These are phyloP conservation scores for Calvadosia cruxmelitensis DNA, from an alignment of 30 jellyfish, hydroid and myxozoan species.

Conservation along the genomic window DNA sequence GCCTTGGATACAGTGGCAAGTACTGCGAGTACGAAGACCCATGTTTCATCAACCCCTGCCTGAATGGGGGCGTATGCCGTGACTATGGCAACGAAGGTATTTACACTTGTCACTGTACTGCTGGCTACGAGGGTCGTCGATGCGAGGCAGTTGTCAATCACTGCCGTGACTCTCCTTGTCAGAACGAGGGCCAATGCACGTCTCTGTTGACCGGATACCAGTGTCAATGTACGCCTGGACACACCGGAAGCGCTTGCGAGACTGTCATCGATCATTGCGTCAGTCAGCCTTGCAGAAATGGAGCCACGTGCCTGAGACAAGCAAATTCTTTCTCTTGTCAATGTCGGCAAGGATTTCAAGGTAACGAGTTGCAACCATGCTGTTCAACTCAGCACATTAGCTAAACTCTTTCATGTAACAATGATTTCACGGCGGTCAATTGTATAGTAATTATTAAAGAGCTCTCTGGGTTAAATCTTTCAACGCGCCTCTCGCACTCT, in stretches of 20 bases:
- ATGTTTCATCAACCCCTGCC: slow-evolving; percentile 62
- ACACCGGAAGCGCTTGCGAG: slow-evolving; percentile 63
- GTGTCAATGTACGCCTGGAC: slow-evolving; percentile 61
- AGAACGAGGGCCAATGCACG: slow-evolving; percentile 5
- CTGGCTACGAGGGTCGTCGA: background rate
- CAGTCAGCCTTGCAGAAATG: slow-evolving; percentile 59
- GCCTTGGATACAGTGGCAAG: slow-evolving; percentile 68
- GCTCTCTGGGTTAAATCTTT: no score
- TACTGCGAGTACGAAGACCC: slow-evolving; percentile 91
- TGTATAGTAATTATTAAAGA: no score
- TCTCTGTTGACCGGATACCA: slow-evolving; percentile 2
- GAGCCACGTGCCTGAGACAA: slow-evolving; percentile 47
- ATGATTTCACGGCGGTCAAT: no score
- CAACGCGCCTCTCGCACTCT: no score
- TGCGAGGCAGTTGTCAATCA: slow-evolving; percentile 1
- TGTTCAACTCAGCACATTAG: no score
- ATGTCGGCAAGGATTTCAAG: slow-evolving; percentile 56
- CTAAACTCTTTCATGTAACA: no score
- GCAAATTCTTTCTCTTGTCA: slow-evolving; percentile 40
- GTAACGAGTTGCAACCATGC: no score
- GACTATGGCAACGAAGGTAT: background rate
- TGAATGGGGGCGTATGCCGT: slow-evolving; percentile 49
- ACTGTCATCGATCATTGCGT: slow-evolving; percentile 45
- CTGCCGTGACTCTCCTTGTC: slow-evolving; percentile 4
- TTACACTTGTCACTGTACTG: background rate